Conservation (phyloP, 2,888 invertebrate species). For the Tridacna gigas region DNA sequence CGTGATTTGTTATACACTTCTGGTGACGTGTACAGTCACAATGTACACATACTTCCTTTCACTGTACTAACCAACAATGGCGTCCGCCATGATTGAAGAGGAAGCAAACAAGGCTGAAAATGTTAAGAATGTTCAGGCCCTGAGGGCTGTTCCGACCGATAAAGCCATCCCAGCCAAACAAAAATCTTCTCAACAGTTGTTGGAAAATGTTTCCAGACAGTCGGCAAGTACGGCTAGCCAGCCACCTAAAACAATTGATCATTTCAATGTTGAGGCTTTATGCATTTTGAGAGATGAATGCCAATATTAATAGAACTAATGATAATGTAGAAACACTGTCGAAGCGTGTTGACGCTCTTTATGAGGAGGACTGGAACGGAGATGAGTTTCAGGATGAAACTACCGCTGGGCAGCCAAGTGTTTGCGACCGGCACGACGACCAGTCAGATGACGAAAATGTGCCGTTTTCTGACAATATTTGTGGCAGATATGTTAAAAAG, state of each 20-base stretch:
- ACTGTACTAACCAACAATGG: not conserved
- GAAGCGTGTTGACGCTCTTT: not conserved
- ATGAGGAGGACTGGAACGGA: not conserved
- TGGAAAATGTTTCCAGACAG: not conserved
- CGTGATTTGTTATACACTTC: not conserved
- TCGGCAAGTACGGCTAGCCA: not conserved
- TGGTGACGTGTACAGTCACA: not conserved
- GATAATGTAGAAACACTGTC: not conserved
- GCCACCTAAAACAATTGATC: not conserved
- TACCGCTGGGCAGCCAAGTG: not conserved
- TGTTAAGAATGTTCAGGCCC: not conserved
- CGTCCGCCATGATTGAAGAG: not conserved
- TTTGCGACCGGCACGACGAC: not conserved
- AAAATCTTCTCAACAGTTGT: not conserved
- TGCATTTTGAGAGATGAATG: not conserved
- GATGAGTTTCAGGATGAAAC: slow-evolving; percentile 6
- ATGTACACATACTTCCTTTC: not conserved
- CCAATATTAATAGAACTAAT: slow-evolving; percentile 11
- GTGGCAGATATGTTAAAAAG: no score
- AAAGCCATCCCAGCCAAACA: not conserved
- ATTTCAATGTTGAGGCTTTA: slow-evolving; percentile 8
- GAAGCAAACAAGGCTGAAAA: not conserved
- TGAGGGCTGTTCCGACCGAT: not conserved
- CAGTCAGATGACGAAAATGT: not conserved
- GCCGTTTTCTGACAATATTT: not conserved